Base-by-base conservation (phyloP, 2,888 invertebrate species). In the Byasa hedistus region DNA sequence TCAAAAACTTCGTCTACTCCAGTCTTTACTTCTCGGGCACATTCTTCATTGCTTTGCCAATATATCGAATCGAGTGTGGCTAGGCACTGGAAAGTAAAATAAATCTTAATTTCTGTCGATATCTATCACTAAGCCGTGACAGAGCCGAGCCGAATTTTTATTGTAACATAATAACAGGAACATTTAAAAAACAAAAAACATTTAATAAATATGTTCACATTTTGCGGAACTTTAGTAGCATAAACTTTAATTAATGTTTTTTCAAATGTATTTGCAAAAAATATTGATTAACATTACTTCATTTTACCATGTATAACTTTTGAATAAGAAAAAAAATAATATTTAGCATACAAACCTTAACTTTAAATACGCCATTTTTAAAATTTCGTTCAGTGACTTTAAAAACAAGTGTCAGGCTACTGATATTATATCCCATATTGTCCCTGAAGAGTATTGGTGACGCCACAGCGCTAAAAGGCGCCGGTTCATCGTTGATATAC, bases 401-500 rank as follows among this genome's bases (percentile, higher is more conserved):
- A 85, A 96, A 96, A 85, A 95, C 94, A 74, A 96, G 90, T 55
- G 94, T 94, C 61, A 96, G 85, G 44, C 93, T 93, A 48, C 95
- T 94, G 64, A 95, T 94, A 84, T 95, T 94, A 73, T 96, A 89
- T 27, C 94, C 92, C 27, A 87, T 82, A 68, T 88, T 89, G 57
- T 84, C 82, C 64, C 84, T 82, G 64, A 82, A 81, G 63, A 83
- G 77, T 7, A 66, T 79, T 2, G 90, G 85, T 12, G 89, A 80
- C 15, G 77, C 75, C 69, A 92, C 72, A 60, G 88, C 80, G 23
- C 81, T 80, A 36, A 86, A 78, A 64, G 93, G 90, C 57, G 93
- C 92, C 76, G 94, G 95, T 77, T 96, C 95, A 57, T 95, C 96
- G 85, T 96, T 96, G 85, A 96, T 95, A 91, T 95, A 95, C 96